Conservation (phyloP, 2,797 vertebrate species). For the Chanos chanos region DNA sequence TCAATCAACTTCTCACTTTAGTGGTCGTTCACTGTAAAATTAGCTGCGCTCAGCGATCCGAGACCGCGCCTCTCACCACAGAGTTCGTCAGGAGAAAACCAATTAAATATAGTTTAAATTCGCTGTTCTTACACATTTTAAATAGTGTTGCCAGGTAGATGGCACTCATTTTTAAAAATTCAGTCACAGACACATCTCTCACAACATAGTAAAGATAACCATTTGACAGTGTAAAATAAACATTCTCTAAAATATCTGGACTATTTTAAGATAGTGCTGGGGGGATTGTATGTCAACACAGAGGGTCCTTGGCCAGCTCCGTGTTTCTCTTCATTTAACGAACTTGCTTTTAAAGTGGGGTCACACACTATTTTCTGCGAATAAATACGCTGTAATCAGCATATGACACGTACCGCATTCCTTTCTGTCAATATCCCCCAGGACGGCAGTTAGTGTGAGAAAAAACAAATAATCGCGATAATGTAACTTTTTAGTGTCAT, state of each 20-base stretch:
- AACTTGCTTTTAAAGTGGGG: no score
- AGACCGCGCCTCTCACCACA: not conserved
- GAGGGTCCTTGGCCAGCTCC: no score
- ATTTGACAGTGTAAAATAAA: not conserved
- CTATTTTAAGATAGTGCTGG: not conserved
- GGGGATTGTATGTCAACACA: no score
- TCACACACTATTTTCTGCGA: no score
- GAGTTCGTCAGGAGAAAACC: constrained; percentile 27
- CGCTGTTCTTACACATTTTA: not conserved
- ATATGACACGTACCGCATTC: no score
- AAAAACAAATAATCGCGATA: no score
- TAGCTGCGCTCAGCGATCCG: constrained; percentile 30
- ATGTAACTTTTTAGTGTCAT: no score
- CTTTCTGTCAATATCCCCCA: no score
- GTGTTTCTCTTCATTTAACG: no score
- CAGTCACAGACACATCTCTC: not conserved
- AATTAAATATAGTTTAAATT: constrained; percentile 23
- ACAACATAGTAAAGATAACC: not conserved
- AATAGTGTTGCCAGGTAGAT: not conserved
- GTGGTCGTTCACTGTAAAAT: constrained; percentile 34
- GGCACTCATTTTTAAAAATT: not conserved
- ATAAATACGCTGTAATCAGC: no score
- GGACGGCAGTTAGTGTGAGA: no score
- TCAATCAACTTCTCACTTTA: constrained; percentile 39
- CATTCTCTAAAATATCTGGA: no score